Evolutionary conservation across 2,797 vertebrate genomes (phyloP).

Genomic region (Odontamblyopus rebecca): DNA sequence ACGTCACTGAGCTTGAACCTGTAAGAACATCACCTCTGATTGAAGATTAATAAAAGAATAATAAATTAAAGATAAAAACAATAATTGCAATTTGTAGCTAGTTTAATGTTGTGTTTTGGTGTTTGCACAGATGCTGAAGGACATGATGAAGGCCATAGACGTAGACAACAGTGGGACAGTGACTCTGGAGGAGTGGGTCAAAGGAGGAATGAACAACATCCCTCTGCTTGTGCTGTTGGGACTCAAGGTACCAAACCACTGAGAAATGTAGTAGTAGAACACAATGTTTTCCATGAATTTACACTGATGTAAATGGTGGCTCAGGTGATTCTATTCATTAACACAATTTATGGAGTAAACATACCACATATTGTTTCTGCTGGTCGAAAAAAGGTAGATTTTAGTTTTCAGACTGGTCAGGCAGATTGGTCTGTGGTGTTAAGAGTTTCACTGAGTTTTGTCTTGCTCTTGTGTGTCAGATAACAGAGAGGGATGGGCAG

Average conservation of each 20-base stretch:
- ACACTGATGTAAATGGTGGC: too few relatives aligned
- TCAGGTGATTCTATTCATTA: too few relatives aligned
- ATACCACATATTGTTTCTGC: too few relatives aligned
- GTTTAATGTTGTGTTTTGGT: background rate
- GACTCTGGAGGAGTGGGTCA: constrained; percentile 87
- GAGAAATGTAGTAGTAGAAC: background rate
- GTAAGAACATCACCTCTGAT: constrained; percentile 56
- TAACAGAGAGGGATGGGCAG: constrained; percentile 86
- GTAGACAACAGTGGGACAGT: constrained; percentile 85
- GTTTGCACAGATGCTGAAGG: constrained; percentile 81
- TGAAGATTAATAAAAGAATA: background rate
- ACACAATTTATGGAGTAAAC: too few relatives aligned
- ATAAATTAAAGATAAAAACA: background rate
- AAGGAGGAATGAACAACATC: constrained; percentile 89
- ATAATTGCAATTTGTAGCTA: background rate
- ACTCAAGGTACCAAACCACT: constrained; percentile 74
- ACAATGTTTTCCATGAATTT: too few relatives aligned
- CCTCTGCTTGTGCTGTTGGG: constrained; percentile 90
- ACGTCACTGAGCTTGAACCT: constrained; percentile 88
- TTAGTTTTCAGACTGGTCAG: too few relatives aligned
- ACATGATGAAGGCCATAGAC: constrained; percentile 93
- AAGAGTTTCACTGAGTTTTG: background rate
- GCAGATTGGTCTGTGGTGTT: background rate
- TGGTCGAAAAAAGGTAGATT: too few relatives aligned
- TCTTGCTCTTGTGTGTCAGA: constrained; percentile 61